These are phyloP conservation scores for Solea solea DNA, from an alignment of 2,113 vertebrate species.

Conservation along the genomic window DNA sequence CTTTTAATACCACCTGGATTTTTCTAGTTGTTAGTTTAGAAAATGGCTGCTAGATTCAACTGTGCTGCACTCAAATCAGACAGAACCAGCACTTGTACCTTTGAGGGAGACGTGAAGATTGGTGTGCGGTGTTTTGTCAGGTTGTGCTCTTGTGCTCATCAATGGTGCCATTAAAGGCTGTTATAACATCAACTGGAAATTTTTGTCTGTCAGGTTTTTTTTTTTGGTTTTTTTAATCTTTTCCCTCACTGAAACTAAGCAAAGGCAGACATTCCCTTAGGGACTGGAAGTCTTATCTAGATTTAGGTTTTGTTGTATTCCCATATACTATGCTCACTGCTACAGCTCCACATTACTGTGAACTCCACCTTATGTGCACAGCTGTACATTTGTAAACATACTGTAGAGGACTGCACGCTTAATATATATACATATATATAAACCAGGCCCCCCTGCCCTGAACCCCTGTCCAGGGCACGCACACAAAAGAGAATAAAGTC, in stretches of 20 bases:
- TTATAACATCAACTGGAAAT: not conserved
- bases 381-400: no score
- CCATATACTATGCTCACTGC: no score
- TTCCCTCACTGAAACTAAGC: not conserved
- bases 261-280: not conserved
- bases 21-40: not conserved
- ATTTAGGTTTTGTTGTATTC: no score
- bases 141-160: not conserved
- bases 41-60: slow-evolving; percentile 6
- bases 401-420: no score
- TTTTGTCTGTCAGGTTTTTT: slow-evolving; percentile 7
- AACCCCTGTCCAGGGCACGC: no score
- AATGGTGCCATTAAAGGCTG: not conserved
- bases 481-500: no score
- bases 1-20: slow-evolving; percentile 13
- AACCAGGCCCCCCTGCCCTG: no score
- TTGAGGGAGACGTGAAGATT: slow-evolving; percentile 27
- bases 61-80: slow-evolving; percentile 12
- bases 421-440: no score
- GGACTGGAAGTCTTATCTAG: not conserved
- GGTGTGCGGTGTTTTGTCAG: slow-evolving; percentile 5
- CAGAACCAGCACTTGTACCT: slow-evolving; percentile 15
- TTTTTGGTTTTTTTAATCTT: not conserved
- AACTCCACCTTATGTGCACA: no score
- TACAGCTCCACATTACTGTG: no score